phyloP scores from a whole-genome alignment of 23 tunicate species.

The Pegea sp. region DNA sequence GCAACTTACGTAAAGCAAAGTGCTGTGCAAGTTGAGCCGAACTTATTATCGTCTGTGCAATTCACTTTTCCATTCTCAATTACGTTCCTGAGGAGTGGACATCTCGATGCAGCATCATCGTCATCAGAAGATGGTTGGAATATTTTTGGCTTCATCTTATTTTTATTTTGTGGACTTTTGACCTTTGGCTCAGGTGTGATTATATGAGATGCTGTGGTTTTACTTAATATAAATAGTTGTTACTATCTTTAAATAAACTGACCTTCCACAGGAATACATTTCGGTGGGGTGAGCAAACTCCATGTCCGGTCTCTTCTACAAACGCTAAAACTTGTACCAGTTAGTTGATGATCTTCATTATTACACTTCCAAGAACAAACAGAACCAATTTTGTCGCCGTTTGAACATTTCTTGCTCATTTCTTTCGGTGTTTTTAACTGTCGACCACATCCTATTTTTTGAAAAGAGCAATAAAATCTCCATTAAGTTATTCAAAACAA shows the following conservation, averaged over 20 bases:
- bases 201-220: too few species aligned
- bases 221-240: too few species aligned
- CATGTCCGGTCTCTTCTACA: slow-evolving; percentile 65
- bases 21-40: slow-evolving; percentile 19
- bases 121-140: too few species aligned
- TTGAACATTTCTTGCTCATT: slow-evolving; percentile 9
- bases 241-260: neutral
- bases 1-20: slow-evolving; percentile 21
- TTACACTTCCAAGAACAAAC: slow-evolving; percentile 39
- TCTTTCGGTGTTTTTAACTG: slow-evolving; percentile 3
- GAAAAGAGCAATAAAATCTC: too few species aligned
- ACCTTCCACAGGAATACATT: slow-evolving; percentile 4
- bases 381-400: slow-evolving; percentile 24
- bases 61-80: slow-evolving; percentile 16
- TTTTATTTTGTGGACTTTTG: too few species aligned
- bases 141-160: neutral
- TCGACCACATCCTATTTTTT: slow-evolving; percentile 8
- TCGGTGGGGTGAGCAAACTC: slow-evolving; percentile 58
- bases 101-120: too few species aligned
- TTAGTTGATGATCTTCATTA: slow-evolving; percentile 2
- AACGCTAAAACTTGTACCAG: slow-evolving; percentile 8
- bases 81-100: too few species aligned
- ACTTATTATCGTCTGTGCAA: slow-evolving; percentile 11
- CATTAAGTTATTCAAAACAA: too few species aligned
- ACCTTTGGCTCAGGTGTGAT: too few species aligned